These are phyloP conservation scores for Seira musarum DNA, from an alignment of 2,888 invertebrate genomes.

Conservation along the genomic window DNA sequence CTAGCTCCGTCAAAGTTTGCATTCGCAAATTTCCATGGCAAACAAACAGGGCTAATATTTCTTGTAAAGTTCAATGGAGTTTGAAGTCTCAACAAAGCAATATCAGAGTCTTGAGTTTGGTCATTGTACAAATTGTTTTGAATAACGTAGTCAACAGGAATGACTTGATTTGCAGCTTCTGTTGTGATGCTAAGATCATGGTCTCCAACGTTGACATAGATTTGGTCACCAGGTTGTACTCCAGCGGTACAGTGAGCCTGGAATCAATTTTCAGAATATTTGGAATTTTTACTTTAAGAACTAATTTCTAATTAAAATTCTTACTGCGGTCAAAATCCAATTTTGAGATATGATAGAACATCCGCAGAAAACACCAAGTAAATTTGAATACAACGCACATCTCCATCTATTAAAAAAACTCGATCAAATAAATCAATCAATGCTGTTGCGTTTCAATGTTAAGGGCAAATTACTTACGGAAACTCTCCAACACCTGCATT, in stretches of 20 bases:
- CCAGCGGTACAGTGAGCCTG: slow-evolving; percentile 62
- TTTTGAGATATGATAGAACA: slow-evolving; percentile 54
- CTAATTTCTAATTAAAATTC: background rate
- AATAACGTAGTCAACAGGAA: slow-evolving; percentile 51
- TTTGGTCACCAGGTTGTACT: slow-evolving; percentile 38
- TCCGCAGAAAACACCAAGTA: slow-evolving; percentile 58
- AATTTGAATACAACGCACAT: slow-evolving; percentile 41
- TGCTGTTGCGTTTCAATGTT: no score
- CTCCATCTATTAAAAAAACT: no score
- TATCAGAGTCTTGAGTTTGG: slow-evolving; percentile 71
- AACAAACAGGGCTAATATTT: slow-evolving; percentile 57
- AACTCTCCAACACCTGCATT: slow-evolving; percentile 48
- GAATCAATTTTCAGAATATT: background rate
- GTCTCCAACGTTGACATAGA: slow-evolving; percentile 59
- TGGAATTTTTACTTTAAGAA: background rate
- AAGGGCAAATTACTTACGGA: no score
- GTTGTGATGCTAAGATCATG: slow-evolving; percentile 51
- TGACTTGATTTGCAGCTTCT: slow-evolving; percentile 52
- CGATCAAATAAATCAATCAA: no score
- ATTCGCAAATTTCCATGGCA: slow-evolving; percentile 55
- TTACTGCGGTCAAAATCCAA: slow-evolving; percentile 61
- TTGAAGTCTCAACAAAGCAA: slow-evolving; percentile 71
- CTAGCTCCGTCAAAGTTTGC: slow-evolving; percentile 45
- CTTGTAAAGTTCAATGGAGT: slow-evolving; percentile 63
- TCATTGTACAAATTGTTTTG: slow-evolving; percentile 59